Conservation (phyloP, 1,140 invertebrate species). For the Thalassaphorura encarpata region DNA sequence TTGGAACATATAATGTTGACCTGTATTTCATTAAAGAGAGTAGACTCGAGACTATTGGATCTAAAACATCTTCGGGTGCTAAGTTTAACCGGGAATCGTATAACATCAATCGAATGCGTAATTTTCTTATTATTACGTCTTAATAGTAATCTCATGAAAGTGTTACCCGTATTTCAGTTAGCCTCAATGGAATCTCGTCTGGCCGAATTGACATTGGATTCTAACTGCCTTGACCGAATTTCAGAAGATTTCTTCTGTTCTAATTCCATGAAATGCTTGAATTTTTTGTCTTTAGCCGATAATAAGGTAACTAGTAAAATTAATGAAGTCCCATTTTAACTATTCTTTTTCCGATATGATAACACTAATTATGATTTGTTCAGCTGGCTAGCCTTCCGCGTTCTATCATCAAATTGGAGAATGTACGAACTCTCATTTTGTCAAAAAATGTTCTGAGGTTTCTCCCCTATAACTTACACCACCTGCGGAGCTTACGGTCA, state of each 20-base stretch:
- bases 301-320: neutral
- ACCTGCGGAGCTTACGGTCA: neutral
- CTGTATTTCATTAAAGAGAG: no score
- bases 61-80: neutral
- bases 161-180: neutral
- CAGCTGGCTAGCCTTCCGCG: neutral
- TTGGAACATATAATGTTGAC: neutral
- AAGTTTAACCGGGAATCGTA: neutral
- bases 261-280: neutral
- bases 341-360: no score
- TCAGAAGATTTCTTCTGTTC: neutral
- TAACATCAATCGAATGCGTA: neutral
- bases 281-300: neutral
- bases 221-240: neutral
- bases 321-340: no score
- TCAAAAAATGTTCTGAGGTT: neutral
- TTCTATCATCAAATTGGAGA: neutral
- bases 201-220: neutral
- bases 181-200: neutral
- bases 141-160: no score
- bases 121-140: no score
- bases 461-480: neutral
- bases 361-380: no score
- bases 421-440: neutral
- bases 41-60: neutral